Base-by-base conservation (phyloP, 2,888 invertebrate genomes). In the Eurytoma californica region DNA sequence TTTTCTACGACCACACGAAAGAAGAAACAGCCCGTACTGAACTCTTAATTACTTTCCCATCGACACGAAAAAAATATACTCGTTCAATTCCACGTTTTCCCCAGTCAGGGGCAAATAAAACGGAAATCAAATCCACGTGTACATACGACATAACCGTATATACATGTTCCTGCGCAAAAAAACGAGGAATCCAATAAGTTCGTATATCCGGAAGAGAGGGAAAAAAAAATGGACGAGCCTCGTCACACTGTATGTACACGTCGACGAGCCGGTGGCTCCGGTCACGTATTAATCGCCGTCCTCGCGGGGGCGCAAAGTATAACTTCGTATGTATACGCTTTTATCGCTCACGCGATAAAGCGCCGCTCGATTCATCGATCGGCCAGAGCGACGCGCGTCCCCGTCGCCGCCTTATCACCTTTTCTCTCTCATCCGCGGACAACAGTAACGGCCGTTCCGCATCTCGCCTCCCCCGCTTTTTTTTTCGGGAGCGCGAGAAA, bases 331-430 rank as follows among this genome's bases (percentile, higher is more conserved):
- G 24, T 24, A 53, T n/a, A 12, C 61, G 39, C 61, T 30, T 63
- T 63, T 39, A 63, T 63, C 61, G 61, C 61, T 39, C 39, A 39
- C 39, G 61, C 39, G 61, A 63, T 63, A 63, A 63, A 63, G n/a
- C 61, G 30, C 28, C 39, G 63, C 63, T 63, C 63, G 30, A 63
- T 63, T 47, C 20, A 63, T 63, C 63, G 63, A 63, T 63, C 47
- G 63, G 63, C 63, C 63, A 63, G 39, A 47, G 63, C 63, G 63
- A 63, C 47, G 18, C 63, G 30, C 12, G 30, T 18, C 47, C 28
- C 63, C 53, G 53, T 3, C 14, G n/a, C 14, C 53, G 39, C 39
- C 39, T 39, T 61, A 16, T 30, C 61, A 5, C 61, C 18, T 28
- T 60, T 18, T 9, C 18, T 13, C n/a, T 58, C 58, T 16, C 58